Conservation (phyloP, 1,140 invertebrate genomes). For the Scaptomyza hsui region DNA sequence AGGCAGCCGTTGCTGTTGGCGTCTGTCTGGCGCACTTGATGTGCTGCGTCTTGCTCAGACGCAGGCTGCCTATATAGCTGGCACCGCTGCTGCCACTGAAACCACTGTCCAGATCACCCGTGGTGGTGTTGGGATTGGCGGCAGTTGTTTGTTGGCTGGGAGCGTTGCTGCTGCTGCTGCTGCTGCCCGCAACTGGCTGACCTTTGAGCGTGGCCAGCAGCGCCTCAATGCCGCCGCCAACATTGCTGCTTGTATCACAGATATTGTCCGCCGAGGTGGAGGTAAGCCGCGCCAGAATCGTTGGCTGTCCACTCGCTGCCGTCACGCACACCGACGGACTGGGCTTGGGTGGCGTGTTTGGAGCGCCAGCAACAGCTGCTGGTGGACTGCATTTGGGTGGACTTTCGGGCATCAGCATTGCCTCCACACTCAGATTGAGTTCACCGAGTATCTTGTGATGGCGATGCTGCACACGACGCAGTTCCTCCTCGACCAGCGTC, state of each 20-base stretch:
- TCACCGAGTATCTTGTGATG: conserved; percentile 93
- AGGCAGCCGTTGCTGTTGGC: conserved; percentile 34
- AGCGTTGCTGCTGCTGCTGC: conserved; percentile 12
- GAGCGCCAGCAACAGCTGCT: background rate
- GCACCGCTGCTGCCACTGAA: conserved; percentile 91
- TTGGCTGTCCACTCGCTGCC: conserved; percentile 69
- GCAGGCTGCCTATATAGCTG: conserved; percentile 89
- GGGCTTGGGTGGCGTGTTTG: conserved; percentile 81
- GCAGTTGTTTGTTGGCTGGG: conserved; percentile 41
- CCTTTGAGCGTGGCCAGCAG: conserved; percentile 81
- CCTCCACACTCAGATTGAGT: conserved; percentile 93
- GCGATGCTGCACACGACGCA: conserved; percentile 90
- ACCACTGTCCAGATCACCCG: conserved; percentile 90
- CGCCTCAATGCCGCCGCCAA: conserved; percentile 64
- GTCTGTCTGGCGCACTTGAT: conserved; percentile 74
- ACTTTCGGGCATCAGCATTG: conserved; percentile 91
- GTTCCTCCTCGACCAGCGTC: conserved; percentile 91
- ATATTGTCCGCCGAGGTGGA: conserved; percentile 81
- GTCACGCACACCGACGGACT: conserved; percentile 81
- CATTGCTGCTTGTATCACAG: conserved; percentile 65
- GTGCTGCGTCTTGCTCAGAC: conserved; percentile 85
- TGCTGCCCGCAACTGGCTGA: conserved; percentile 45
- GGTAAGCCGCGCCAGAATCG: conserved; percentile 52
- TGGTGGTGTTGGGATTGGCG: background rate
- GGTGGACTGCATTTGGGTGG: conserved; percentile 65